These are phyloP conservation scores for Parnassius apollo DNA, from an alignment of 2,888 invertebrate genomes.

Conservation along the genomic window DNA sequence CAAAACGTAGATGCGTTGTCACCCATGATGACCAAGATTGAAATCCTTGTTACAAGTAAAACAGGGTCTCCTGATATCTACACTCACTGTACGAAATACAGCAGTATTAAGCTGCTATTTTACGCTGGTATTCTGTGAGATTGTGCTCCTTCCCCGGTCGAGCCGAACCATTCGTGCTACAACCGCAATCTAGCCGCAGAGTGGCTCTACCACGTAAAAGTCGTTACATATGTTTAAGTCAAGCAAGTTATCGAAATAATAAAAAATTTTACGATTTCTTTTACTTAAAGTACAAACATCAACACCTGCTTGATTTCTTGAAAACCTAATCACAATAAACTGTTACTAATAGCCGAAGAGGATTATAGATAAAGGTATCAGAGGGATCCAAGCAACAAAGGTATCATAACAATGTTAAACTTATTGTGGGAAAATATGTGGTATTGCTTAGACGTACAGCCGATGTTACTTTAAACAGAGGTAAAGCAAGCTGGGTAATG, in stretches of 20 bases:
- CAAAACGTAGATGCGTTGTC: no score
- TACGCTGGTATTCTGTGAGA: no score
- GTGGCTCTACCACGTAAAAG: no score
- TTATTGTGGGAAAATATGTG: constrained; percentile 23
- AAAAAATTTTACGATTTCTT: constrained; percentile 4
- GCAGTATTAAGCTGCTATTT: no score
- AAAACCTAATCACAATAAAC: constrained; percentile 39
- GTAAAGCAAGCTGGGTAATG: constrained; percentile 25
- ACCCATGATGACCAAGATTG: no score
- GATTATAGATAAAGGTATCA: constrained; percentile 39
- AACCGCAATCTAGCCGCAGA: no score
- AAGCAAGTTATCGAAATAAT: background rate
- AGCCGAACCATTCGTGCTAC: no score
- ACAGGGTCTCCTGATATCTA: no score
- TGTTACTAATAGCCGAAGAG: constrained; percentile 36
- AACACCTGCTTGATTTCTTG: constrained; percentile 28
- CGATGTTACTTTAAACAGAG: constrained; percentile 14
- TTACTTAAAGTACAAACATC: background rate
- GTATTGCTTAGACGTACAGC: constrained; percentile 24
- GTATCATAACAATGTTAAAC: constrained; percentile 11
- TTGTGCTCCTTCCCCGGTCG: no score
- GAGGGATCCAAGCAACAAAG: constrained; percentile 30
- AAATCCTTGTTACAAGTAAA: no score
- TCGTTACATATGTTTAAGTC: background rate
- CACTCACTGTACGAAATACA: no score